Conservation (phyloP, 2,797 vertebrate genomes). For the Moxostoma hubbsi region DNA sequence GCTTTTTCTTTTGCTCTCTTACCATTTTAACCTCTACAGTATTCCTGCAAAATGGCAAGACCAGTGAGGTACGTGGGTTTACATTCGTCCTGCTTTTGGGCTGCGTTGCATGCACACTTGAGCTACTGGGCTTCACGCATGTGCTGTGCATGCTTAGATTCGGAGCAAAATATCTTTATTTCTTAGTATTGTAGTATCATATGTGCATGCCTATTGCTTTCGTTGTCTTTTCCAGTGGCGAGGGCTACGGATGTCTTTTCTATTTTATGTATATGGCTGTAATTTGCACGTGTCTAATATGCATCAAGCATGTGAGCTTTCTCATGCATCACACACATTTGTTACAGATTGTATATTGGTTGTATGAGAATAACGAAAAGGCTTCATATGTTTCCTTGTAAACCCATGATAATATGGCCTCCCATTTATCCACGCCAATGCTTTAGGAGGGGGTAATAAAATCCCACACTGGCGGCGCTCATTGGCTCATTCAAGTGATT, state of each 20-base stretch:
- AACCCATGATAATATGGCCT: slow-evolving; percentile 75
- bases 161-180: slow-evolving; percentile 66
- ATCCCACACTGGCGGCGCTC: slow-evolving; percentile 58
- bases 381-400: slow-evolving; percentile 29
- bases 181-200: slow-evolving; percentile 55
- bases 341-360: not conserved
- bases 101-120: slow-evolving; percentile 61
- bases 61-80: slow-evolving; percentile 84
- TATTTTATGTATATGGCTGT: slow-evolving; percentile 10
- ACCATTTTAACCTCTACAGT: slow-evolving; percentile 78
- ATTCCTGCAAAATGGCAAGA: slow-evolving; percentile 85
- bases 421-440: slow-evolving; percentile 78
- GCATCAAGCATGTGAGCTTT: slow-evolving; percentile 7
- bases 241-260: slow-evolving; percentile 24
- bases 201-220: slow-evolving; percentile 43
- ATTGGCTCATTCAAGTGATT: slow-evolving; percentile 68
- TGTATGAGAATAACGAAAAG: not conserved
- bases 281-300: slow-evolving; percentile 59
- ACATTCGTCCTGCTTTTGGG: slow-evolving; percentile 65
- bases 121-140: slow-evolving; percentile 63
- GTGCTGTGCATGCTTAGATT: slow-evolving; percentile 64
- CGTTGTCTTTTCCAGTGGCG: slow-evolving; percentile 13
- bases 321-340: slow-evolving; percentile 6
- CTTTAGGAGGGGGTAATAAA: slow-evolving; percentile 64
- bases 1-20: slow-evolving; percentile 68